Evolutionary conservation across 2,888 invertebrate species (phyloP).

Genomic region (Dolichomitus sp.): DNA sequence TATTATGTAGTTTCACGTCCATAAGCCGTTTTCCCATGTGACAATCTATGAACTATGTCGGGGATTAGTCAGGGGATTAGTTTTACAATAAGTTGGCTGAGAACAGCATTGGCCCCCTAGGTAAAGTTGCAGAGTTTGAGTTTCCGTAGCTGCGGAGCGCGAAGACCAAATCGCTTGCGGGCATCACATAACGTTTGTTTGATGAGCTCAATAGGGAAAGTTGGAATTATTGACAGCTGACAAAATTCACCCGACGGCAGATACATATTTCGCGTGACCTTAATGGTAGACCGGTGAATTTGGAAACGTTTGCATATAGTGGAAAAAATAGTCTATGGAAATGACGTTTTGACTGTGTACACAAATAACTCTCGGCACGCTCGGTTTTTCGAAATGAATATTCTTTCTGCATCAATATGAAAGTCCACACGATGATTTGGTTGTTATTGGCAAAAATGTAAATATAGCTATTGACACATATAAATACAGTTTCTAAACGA

Average conservation of each 20-base stretch:
- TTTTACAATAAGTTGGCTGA: conserved; percentile 29
- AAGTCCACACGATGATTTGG: background rate
- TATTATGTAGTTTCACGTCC: background rate
- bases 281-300: background rate
- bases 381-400: conserved; percentile 10
- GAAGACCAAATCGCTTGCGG: conserved; percentile 26
- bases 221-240: conserved; percentile 17
- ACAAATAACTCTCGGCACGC: background rate
- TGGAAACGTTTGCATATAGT: background rate
- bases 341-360: conserved; percentile 9
- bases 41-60: background rate
- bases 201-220: background rate
- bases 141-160: background rate
- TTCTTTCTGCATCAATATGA: background rate
- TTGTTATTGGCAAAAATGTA: background rate
- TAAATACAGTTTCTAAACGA: background rate
- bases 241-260: background rate
- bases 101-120: background rate
- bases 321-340: conserved; percentile 8
- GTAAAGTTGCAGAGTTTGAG: conserved; percentile 3
- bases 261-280: background rate
- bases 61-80: background rate
- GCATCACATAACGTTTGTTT: conserved; percentile 31
- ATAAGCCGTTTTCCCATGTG: conserved; percentile 6
- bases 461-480: background rate